Conservation (phyloP, 2,888 invertebrate species). For the Perdita meconis region DNA sequence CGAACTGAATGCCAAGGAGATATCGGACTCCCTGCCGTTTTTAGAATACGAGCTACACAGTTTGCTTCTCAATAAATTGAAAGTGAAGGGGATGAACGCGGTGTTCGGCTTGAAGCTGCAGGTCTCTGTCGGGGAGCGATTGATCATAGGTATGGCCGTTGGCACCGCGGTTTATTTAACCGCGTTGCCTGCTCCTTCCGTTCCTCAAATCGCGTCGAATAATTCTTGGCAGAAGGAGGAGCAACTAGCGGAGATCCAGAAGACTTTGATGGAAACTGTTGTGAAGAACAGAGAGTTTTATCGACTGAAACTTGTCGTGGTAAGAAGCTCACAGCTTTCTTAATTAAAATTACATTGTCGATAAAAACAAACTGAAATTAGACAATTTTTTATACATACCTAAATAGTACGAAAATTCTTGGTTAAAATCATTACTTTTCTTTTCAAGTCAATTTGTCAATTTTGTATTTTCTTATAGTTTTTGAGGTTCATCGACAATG, state of each 20-base stretch:
- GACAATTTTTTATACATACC: too few relatives aligned
- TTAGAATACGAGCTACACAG: constrained; percentile 98
- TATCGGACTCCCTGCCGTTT: constrained; percentile 97
- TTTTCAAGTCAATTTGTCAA: too few relatives aligned
- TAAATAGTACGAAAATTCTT: too few relatives aligned
- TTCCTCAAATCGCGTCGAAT: constrained; percentile 90
- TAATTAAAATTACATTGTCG: too few relatives aligned
- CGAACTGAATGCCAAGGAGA: constrained; percentile 95
- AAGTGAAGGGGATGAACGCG: constrained; percentile 97
- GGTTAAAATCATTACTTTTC: too few relatives aligned
- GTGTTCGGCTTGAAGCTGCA: constrained; percentile 92
- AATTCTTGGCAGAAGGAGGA: constrained; percentile 88
- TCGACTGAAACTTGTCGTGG: constrained; percentile 85
- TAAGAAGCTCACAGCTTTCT: neutral
- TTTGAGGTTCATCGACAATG: too few relatives aligned
- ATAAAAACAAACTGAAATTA: too few relatives aligned
- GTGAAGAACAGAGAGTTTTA: constrained; percentile 90
- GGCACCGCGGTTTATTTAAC: constrained; percentile 93
- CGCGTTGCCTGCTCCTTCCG: constrained; percentile 90
- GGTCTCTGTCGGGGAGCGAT: constrained; percentile 92
- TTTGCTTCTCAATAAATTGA: constrained; percentile 94
- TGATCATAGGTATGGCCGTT: constrained; percentile 94
- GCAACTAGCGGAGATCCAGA: constrained; percentile 89
- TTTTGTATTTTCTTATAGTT: too few relatives aligned
- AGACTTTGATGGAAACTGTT: constrained; percentile 89